Percentiles rank a stretch among this genome's conserved stretches.
Conservation (phyloP, 2,797 vertebrate genomes). For the Gallinago nigripennis region DNA sequence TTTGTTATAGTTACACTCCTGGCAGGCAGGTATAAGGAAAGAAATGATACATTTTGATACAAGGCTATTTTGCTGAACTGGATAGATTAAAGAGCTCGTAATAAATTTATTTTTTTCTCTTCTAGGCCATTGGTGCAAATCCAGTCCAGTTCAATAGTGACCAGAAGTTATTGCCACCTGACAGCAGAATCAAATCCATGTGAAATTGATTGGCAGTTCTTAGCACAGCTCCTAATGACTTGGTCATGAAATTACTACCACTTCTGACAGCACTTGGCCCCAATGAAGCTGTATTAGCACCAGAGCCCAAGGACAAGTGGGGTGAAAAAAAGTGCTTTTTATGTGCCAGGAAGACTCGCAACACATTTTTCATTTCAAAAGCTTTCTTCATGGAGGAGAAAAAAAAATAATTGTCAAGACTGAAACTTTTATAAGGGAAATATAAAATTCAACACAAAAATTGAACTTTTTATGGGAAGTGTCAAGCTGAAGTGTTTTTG, state of each 20-base stretch:
- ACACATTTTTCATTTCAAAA: neutral
- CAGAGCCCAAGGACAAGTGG: fast-evolving
- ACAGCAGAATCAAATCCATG: neutral
- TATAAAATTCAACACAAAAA: neutral
- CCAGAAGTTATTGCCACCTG: slow-evolving; percentile 14
- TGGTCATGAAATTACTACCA: neutral
- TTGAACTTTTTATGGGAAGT: neutral
- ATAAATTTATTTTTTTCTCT: slow-evolving; percentile 11
- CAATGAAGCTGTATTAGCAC: neutral
- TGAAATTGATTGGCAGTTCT: neutral
- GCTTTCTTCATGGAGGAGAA: neutral
- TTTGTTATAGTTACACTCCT: slow-evolving; percentile 54
- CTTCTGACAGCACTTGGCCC: neutral
- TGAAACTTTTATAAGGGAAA: neutral
- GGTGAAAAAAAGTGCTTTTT: neutral
- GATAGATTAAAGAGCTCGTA: neutral
- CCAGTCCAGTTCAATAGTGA: neutral
- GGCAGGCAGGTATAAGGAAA: slow-evolving; percentile 20
- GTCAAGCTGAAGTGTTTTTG: neutral
- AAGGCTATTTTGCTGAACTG: slow-evolving; percentile 18
- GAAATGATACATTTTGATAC: slow-evolving; percentile 50
- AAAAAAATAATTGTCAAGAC: neutral
- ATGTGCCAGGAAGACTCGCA: neutral
- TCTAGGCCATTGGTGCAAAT: slow-evolving; percentile 18
- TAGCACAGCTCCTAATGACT: neutral